These are phyloP conservation scores for Dasyurus viverrinus DNA, from an alignment of 2,113 vertebrate species.

Conservation along the genomic window DNA sequence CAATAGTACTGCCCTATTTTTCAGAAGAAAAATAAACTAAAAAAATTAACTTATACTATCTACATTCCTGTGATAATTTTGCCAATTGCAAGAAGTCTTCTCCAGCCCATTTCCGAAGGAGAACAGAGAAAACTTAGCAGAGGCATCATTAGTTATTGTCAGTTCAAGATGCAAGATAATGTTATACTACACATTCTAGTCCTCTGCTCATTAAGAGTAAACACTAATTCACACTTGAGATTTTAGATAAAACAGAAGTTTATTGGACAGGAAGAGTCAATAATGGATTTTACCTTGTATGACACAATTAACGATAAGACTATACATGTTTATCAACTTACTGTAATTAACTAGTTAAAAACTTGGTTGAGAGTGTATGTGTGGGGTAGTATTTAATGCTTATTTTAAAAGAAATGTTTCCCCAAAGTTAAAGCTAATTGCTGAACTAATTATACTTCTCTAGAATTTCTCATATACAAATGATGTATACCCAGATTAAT, in stretches of 20 bases:
- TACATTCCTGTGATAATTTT: background rate
- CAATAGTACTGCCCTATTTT: background rate
- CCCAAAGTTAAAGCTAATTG: constrained; percentile 68
- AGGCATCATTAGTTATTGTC: background rate
- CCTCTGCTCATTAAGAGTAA: background rate
- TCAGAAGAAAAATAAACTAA: background rate
- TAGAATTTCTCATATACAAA: constrained; percentile 65
- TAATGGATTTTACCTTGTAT: background rate
- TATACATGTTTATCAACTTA: constrained; percentile 36
- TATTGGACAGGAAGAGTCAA: background rate
- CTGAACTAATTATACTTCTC: constrained; percentile 62
- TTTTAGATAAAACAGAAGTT: background rate
- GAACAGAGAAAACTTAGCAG: background rate
- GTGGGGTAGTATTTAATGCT: constrained; percentile 8
- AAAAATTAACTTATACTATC: background rate
- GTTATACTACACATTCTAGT: background rate
- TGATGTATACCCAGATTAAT: constrained; percentile 66
- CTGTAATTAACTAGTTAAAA: constrained; percentile 33
- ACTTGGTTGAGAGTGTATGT: background rate
- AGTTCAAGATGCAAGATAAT: background rate
- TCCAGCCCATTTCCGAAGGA: background rate
- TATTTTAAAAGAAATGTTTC: constrained; percentile 57
- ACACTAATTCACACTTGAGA: background rate
- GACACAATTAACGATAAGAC: no score
- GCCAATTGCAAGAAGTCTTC: background rate